Evolutionary conservation across 2,888 invertebrate genomes (phyloP).

Genomic region (Marronus borbonicus): DNA sequence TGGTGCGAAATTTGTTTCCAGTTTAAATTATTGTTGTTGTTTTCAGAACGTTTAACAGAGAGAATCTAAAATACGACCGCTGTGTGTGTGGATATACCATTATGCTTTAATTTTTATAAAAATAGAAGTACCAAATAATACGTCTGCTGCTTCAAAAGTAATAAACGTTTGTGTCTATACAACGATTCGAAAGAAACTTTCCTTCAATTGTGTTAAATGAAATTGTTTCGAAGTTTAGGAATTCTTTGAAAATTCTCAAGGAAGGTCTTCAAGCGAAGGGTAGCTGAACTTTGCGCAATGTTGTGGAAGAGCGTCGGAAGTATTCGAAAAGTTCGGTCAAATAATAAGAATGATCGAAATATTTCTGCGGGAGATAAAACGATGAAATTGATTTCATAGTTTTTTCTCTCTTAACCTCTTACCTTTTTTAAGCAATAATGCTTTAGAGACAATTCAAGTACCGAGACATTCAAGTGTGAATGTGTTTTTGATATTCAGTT

Average conservation of each 20-base stretch:
- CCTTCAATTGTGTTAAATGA: constrained; percentile 18
- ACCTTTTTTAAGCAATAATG: not conserved
- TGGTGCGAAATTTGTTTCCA: not conserved
- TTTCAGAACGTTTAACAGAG: not conserved
- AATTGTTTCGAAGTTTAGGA: constrained; percentile 14
- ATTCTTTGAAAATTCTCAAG: constrained; percentile 9
- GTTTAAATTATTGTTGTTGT: constrained; percentile 8
- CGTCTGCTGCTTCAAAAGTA: not conserved
- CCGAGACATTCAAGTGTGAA: not conserved
- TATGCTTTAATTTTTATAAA: too few relatives aligned
- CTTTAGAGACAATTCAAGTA: not conserved
- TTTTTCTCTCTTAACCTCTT: not conserved
- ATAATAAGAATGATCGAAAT: constrained; percentile 28
- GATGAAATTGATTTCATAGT: not conserved
- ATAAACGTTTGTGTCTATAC: not conserved
- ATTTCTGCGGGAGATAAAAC: not conserved
- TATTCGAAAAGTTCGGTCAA: constrained; percentile 20
- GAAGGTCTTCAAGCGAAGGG: not conserved
- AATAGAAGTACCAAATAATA: not conserved
- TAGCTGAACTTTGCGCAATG: constrained; percentile 19
- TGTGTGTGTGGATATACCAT: too few relatives aligned
- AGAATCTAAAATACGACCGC: not conserved
- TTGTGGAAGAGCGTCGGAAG: constrained; percentile 9
- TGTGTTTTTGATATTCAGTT: too few relatives aligned
- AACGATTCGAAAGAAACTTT: not conserved